Percentiles rank a stretch among this genome's conserved stretches.
These are phyloP conservation scores for Cydia splendana DNA, from an alignment of 1,140 invertebrate genomes.

Conservation along the genomic window DNA sequence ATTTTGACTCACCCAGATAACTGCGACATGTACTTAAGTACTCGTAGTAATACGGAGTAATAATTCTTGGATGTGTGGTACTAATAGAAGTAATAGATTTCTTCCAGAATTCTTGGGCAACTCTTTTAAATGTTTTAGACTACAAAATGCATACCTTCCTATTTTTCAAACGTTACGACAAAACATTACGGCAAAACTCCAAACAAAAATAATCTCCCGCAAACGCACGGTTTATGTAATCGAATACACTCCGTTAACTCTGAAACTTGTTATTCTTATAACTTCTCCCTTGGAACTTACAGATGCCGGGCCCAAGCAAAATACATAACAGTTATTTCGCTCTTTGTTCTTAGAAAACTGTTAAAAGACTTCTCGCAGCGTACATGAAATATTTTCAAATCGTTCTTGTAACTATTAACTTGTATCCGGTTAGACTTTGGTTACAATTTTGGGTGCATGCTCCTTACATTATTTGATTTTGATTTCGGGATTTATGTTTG, in stretches of 20 bases:
- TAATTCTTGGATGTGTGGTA: neutral
- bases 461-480: neutral
- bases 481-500: neutral
- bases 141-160: too few relatives aligned
- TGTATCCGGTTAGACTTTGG: neutral
- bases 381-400: slow-evolving; percentile 5
- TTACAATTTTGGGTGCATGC: neutral
- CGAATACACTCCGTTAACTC: slow-evolving; percentile 23
- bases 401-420: neutral
- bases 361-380: slow-evolving; percentile 28
- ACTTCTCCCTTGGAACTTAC: slow-evolving; percentile 23
- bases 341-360: slow-evolving; percentile 28
- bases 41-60: neutral
- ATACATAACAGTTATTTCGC: slow-evolving; percentile 27
- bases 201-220: slow-evolving; percentile 16
- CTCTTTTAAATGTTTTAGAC: too few relatives aligned
- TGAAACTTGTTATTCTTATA: slow-evolving; percentile 27
- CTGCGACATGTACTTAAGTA: neutral
- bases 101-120: too few relatives aligned
- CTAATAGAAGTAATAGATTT: neutral
- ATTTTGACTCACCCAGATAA: neutral
- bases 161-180: neutral
- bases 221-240: slow-evolving; percentile 4
- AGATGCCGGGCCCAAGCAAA: neutral
- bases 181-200: neutral